Evolutionary conservation across 53 echinoderm and acorn worm species (phyloP).

Genomic region (Temnopleurus reevesii): DNA sequence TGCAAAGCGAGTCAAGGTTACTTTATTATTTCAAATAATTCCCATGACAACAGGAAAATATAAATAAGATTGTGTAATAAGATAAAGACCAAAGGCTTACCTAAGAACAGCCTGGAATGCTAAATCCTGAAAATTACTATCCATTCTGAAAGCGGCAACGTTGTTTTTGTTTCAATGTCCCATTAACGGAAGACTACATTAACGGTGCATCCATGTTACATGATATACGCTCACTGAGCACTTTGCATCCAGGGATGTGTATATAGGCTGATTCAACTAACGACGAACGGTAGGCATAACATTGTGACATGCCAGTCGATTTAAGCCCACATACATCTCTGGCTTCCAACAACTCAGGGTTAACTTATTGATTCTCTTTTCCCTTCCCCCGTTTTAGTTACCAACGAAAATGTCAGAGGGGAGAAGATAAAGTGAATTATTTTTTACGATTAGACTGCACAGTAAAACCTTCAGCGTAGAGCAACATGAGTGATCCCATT

Average conservation of each 20-base stretch:
- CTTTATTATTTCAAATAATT: too few relatives aligned
- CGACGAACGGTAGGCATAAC: not conserved
- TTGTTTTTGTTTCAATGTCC: slow-evolving; percentile 9
- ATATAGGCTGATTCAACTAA: not conserved
- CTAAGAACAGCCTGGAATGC: slow-evolving; percentile 30
- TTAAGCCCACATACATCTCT: not conserved
- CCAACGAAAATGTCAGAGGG: slow-evolving; percentile 26
- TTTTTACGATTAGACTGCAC: slow-evolving; percentile 17
- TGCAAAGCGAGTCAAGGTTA: too few relatives aligned
- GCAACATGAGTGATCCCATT: not conserved
- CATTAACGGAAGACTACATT: not conserved
- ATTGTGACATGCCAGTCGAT: slow-evolving; percentile 8
- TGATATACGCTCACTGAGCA: not conserved
- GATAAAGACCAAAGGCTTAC: not conserved
- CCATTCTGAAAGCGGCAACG: slow-evolving; percentile 7
- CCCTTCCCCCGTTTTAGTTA: slow-evolving; percentile 16
- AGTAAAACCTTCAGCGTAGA: not conserved
- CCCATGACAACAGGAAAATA: too few relatives aligned
- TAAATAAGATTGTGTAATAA: not conserved
- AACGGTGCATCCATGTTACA: not conserved
- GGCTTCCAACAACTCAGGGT: slow-evolving; percentile 26
- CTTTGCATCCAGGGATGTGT: not conserved
- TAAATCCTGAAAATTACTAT: slow-evolving; percentile 57
- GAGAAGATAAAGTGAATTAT: slow-evolving; percentile 4
- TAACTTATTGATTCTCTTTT: slow-evolving; percentile 19